A percentile compares a stretch with the other conserved stretches of the same genome.
Evolutionary conservation across 1,140 invertebrate species (phyloP).

Genomic region (Pinna nobilis): DNA sequence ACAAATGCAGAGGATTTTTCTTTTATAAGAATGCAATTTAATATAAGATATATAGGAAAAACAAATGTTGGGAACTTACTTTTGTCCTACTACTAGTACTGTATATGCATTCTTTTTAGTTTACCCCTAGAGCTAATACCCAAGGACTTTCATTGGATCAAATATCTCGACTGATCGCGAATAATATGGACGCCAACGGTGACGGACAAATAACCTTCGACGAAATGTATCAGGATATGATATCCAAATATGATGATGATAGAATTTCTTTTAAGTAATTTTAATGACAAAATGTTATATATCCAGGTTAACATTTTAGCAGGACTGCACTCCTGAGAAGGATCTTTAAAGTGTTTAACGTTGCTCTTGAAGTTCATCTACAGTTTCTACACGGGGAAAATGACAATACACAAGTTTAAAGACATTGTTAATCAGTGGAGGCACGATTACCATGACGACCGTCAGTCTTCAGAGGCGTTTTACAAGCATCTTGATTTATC

Average conservation of each 20-base stretch:
- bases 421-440: conserved; percentile 13
- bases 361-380: neutral
- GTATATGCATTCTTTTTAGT: neutral
- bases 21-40: too few species aligned
- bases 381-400: neutral
- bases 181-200: neutral
- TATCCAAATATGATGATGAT: neutral
- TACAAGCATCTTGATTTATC: conserved; percentile 10
- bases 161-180: neutral
- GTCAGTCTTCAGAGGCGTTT: neutral
- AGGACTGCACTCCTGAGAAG: neutral
- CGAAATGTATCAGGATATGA: neutral
- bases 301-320: neutral
- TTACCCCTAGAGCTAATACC: neutral
- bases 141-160: neutral
- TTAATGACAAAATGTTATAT: neutral
- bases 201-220: neutral
- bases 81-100: too few species aligned
- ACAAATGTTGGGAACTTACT: too few species aligned
- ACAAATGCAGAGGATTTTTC: too few species aligned
- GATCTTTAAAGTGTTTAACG: neutral
- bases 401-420: neutral
- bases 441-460: conserved; percentile 22
- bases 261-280: neutral
- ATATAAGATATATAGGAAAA: too few species aligned